Conservation (phyloP, 2,113 vertebrate genomes). For the Catharus bicknelli region DNA sequence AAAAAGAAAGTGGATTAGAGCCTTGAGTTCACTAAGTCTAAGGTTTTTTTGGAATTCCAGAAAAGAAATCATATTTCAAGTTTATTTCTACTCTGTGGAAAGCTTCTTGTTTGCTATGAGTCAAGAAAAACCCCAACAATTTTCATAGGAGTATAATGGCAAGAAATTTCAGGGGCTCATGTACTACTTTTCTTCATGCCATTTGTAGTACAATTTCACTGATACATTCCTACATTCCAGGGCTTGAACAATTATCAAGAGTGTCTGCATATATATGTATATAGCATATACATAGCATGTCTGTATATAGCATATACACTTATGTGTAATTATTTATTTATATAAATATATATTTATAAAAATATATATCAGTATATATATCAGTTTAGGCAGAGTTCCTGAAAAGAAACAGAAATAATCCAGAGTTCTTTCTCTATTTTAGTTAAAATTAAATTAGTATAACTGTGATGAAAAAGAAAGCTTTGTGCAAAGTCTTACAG, state of each 20-base stretch:
- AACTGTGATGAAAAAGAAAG: neutral
- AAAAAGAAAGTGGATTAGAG: neutral
- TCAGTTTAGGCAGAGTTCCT: too few species aligned
- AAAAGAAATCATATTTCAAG: neutral
- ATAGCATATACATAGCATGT: too few species aligned
- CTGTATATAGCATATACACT: too few species aligned
- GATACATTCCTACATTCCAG: neutral
- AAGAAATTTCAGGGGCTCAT: neutral
- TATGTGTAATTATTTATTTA: too few species aligned
- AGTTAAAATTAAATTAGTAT: neutral
- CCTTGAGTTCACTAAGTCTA: neutral
- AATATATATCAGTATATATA: too few species aligned
- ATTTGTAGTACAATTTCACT: neutral
- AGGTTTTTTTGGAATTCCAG: neutral
- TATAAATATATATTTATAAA: too few species aligned
- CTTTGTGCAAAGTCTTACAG: neutral
- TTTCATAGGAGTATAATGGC: neutral
- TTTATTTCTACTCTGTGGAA: neutral
- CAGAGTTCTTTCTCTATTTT: neutral
- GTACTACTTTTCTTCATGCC: neutral
- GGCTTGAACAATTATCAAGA: neutral
- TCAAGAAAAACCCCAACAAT: neutral
- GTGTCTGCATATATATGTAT: neutral
- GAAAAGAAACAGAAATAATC: neutral
- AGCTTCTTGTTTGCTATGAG: accelerated